Evolutionary conservation across 1,140 invertebrate species (phyloP).

Genomic region (Temnothorax nylanderi): DNA sequence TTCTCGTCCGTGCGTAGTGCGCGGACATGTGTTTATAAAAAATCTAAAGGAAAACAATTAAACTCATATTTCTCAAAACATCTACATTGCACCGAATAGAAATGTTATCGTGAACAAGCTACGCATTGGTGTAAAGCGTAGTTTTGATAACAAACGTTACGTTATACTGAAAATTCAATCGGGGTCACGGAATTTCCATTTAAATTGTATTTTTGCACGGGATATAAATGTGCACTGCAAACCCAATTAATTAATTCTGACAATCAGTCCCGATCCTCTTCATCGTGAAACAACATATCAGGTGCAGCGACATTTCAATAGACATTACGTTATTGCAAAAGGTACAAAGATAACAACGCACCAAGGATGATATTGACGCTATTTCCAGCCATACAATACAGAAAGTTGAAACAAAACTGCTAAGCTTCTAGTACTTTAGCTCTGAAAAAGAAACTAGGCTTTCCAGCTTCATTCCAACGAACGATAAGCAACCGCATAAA

Average conservation of each 20-base stretch:
- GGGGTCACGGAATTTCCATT: conserved; percentile 59
- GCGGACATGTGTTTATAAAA: conserved; percentile 20
- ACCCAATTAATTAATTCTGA: conserved; percentile 58
- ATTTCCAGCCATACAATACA: conserved; percentile 1
- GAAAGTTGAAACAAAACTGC: conserved; percentile 41
- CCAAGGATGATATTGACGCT: conserved; percentile 32
- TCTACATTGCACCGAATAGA: conserved; percentile 13
- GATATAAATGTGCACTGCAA: conserved; percentile 47
- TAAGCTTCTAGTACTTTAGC: background rate
- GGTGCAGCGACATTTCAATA: conserved; percentile 40
- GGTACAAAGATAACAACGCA: conserved; percentile 6
- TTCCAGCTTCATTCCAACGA: conserved; percentile 52
- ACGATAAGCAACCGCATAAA: conserved; percentile 62
- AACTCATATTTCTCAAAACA: conserved; percentile 34
- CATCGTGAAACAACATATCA: conserved; percentile 46
- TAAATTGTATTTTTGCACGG: conserved; percentile 52
- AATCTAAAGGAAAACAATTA: conserved; percentile 43
- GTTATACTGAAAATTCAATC: conserved; percentile 58
- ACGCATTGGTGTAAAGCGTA: conserved; percentile 1
- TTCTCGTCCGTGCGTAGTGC: background rate
- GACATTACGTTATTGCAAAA: conserved; percentile 50
- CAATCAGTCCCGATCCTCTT: conserved; percentile 46
- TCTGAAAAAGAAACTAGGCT: conserved; percentile 54
- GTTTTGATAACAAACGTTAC: conserved; percentile 46
- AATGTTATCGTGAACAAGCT: conserved; percentile 34